Base-by-base conservation (phyloP, 2,797 vertebrate genomes). In the Malurus splendens region DNA sequence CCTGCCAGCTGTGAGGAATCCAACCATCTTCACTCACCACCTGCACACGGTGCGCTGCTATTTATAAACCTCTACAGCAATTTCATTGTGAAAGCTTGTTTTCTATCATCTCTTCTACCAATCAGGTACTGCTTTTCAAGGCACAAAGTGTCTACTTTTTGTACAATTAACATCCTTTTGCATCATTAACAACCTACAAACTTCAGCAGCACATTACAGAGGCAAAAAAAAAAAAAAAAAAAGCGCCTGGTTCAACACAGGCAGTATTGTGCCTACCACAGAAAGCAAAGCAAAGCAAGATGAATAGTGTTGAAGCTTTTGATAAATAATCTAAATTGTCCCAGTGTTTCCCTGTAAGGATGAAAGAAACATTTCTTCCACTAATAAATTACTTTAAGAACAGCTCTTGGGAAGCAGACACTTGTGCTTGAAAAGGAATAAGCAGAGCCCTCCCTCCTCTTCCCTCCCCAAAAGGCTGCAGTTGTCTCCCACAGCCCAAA, bases 51-150 rank as follows among this genome's bases (percentile, higher is more conserved):
- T 23, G 28, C 47, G 14, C 59, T 78, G 56, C 57, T 90, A 77
- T 65, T 90, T 81, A 80, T 65, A 87, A 77, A 73, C 66, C 39
- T 60, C 73, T 10, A 33, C 45, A 84, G 39, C 33, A 76, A 60
- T 89, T 84, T 66, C 44, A 79, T 76, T 72, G 18, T 42, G 65
- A 92, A 88, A 85, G 54, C 28, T 90, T 88, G 41, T 56, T 90
- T 86, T 82, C 44, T 54, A n/a, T 44, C 3, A 0, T 50, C 57
- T 41, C 51, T 85, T 79, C 57, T 52, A 86, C 51, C 67, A 66
- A 71, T 54, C 44, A 90, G 47, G 36, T 84, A 85, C 33, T 74
- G 54, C 66, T 30, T 78, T 90, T 74, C 47, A 73, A 61, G 64
- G 38, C 62, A 70, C 17, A 54, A 13, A 39, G 32, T 4, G 24